Evolutionary conservation across 2,888 invertebrate species (phyloP).

Genomic region (Diarsia mendica): DNA sequence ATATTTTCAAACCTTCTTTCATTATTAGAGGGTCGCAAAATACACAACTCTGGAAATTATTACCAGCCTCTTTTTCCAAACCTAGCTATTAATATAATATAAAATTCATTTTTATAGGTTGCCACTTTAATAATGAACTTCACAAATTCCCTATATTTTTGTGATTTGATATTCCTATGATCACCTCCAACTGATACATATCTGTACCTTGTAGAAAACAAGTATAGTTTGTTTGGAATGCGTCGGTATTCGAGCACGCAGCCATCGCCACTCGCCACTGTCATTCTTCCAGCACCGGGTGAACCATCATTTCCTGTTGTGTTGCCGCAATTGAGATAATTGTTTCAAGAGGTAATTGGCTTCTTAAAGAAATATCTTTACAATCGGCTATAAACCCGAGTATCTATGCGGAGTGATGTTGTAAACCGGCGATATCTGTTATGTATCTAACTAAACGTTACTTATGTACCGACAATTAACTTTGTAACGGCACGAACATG

Average conservation of each 20-base stretch:
- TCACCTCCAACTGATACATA: slow-evolving; percentile 18
- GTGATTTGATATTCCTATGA: not conserved
- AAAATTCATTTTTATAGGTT: not conserved
- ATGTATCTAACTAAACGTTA: slow-evolving; percentile 51
- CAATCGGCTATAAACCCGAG: slow-evolving; percentile 43
- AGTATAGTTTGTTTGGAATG: slow-evolving; percentile 37
- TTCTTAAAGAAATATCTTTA: slow-evolving; percentile 64
- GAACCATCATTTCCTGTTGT: slow-evolving; percentile 65
- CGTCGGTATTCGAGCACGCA: slow-evolving; percentile 33
- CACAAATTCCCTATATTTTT: not conserved
- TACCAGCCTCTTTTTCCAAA: not conserved
- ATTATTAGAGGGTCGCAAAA: not conserved
- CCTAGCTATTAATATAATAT: not conserved
- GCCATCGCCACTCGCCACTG: slow-evolving; percentile 40
- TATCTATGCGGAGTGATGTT: slow-evolving; percentile 33
- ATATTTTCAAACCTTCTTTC: not conserved
- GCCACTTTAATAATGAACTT: not conserved
- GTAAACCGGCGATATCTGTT: slow-evolving; percentile 40
- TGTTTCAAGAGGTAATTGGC: slow-evolving; percentile 65
- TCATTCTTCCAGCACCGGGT: slow-evolving; percentile 53
- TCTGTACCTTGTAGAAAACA: slow-evolving; percentile 13
- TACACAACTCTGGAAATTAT: not conserved
- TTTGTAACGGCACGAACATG: slow-evolving; percentile 52
- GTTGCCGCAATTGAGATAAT: slow-evolving; percentile 68
- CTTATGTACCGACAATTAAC: slow-evolving; percentile 31